phyloP scores from a whole-genome alignment of 2,888 invertebrate species.

The Parnassius orleans region DNA sequence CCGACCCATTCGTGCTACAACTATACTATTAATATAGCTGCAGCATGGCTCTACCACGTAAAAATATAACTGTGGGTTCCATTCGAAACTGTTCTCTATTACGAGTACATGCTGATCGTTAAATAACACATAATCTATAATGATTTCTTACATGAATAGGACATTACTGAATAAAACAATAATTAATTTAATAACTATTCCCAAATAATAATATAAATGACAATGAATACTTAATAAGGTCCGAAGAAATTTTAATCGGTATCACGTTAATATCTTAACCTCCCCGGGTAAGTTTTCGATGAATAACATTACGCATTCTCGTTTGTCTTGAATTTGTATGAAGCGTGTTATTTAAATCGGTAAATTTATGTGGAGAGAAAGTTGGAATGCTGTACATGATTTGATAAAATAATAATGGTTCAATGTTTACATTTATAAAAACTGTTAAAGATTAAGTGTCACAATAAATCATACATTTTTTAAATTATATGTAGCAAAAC shows the following conservation, averaged over 20 bases:
- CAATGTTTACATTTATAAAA: too few relatives aligned
- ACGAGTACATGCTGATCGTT: too few relatives aligned
- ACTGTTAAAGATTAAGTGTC: too few relatives aligned
- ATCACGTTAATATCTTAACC: slow-evolving; percentile 49
- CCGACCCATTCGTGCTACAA: too few relatives aligned
- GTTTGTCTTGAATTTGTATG: slow-evolving; percentile 28
- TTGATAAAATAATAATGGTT: too few relatives aligned
- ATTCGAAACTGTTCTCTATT: too few relatives aligned
- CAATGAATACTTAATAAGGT: slow-evolving; percentile 60
- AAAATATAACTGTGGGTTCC: too few relatives aligned
- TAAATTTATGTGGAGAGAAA: slow-evolving; percentile 22
- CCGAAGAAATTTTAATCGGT: slow-evolving; percentile 49
- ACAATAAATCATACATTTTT: too few relatives aligned
- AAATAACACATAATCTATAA: too few relatives aligned
- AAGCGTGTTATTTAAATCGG: slow-evolving; percentile 26
- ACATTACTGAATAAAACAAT: slow-evolving; percentile 37
- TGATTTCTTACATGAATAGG: neutral
- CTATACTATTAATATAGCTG: too few relatives aligned
- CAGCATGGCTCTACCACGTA: too few relatives aligned
- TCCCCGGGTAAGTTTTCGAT: slow-evolving; percentile 43
- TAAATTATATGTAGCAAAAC: too few relatives aligned
- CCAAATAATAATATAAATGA: slow-evolving; percentile 48
- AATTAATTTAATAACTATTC: slow-evolving; percentile 57
- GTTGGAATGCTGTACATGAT: slow-evolving; percentile 8
- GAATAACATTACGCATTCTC: slow-evolving; percentile 45